Evolutionary conservation across 2,888 invertebrate species (phyloP).

Genomic region (Xestoiulus laeticollis): DNA sequence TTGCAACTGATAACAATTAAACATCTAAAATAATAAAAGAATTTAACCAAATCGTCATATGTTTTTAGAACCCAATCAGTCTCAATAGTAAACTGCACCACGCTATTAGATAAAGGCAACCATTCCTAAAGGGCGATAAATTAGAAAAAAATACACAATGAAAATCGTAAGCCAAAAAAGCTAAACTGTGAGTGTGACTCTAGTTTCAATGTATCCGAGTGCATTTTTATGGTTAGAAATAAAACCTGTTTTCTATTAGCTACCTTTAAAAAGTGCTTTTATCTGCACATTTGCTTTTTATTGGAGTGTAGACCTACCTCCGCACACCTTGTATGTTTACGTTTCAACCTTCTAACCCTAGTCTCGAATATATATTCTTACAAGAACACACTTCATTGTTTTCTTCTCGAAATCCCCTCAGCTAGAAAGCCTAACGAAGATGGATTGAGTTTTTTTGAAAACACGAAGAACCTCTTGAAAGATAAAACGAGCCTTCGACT

Average conservation of each 20-base stretch:
- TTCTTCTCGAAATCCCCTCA: constrained; percentile 14
- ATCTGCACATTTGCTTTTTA: not conserved
- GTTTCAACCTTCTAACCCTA: constrained; percentile 25
- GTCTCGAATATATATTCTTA: not conserved
- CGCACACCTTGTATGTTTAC: constrained; percentile 43
- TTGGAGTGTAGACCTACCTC: not conserved
- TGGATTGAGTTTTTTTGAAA: not conserved
- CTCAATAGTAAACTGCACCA: too few relatives aligned
- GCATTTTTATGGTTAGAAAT: not conserved
- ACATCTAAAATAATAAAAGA: too few relatives aligned
- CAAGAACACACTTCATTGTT: constrained; percentile 28
- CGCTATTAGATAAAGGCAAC: too few relatives aligned
- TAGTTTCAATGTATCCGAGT: not conserved
- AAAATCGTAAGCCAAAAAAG: too few relatives aligned
- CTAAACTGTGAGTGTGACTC: too few relatives aligned
- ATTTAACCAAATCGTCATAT: too few relatives aligned
- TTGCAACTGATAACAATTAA: too few relatives aligned
- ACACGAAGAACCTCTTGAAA: constrained; percentile 8
- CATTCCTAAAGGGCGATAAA: too few relatives aligned
- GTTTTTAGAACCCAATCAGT: too few relatives aligned
- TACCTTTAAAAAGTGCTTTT: constrained; percentile 31
- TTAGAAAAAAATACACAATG: too few relatives aligned
- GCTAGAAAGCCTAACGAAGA: constrained; percentile 17
- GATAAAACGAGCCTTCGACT: not conserved
- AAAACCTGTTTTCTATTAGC: constrained; percentile 32